phyloP scores from a whole-genome alignment of 2,888 invertebrate genomes.

The Embidobia sp. region DNA sequence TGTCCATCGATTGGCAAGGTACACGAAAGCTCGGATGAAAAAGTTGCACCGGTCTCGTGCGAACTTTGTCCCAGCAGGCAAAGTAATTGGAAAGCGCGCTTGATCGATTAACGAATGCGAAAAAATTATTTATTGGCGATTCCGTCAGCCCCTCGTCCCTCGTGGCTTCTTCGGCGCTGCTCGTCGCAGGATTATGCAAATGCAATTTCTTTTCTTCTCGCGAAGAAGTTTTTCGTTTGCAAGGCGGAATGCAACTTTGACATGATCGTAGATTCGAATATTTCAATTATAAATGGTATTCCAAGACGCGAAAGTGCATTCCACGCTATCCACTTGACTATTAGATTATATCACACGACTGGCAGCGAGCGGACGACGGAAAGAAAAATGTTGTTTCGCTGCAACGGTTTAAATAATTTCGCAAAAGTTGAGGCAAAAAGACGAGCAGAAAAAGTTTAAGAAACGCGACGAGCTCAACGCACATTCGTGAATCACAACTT shows the following conservation, averaged over 20 bases:
- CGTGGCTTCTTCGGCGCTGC: neutral
- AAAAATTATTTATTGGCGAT: constrained; percentile 32
- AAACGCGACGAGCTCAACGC: no score
- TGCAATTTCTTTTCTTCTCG: constrained; percentile 5
- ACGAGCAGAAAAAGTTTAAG: neutral
- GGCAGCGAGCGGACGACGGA: constrained; percentile 19
- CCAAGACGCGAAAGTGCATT: constrained; percentile 49
- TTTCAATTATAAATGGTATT: constrained; percentile 59
- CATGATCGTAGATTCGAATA: constrained; percentile 51
- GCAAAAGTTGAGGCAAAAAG: constrained; percentile 5
- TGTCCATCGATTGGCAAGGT: constrained; percentile 4
- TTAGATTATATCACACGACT: constrained; percentile 53
- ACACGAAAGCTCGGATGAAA: constrained; percentile 14
- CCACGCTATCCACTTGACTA: constrained; percentile 14
- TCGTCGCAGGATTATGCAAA: constrained; percentile 32
- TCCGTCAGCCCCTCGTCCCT: no score
- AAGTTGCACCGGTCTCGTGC: constrained; percentile 2
- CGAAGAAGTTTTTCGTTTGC: constrained; percentile 24
- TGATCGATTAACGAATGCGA: constrained; percentile 30
- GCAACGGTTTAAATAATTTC: constrained; percentile 25
- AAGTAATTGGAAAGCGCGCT: constrained; percentile 24
- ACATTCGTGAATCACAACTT: no score
- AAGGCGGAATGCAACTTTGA: constrained; percentile 29
- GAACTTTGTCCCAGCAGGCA: constrained; percentile 7
- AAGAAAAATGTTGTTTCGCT: constrained; percentile 36